Base-by-base conservation (phyloP, 2,797 vertebrate species). In the Sylvilagus floridanus region DNA sequence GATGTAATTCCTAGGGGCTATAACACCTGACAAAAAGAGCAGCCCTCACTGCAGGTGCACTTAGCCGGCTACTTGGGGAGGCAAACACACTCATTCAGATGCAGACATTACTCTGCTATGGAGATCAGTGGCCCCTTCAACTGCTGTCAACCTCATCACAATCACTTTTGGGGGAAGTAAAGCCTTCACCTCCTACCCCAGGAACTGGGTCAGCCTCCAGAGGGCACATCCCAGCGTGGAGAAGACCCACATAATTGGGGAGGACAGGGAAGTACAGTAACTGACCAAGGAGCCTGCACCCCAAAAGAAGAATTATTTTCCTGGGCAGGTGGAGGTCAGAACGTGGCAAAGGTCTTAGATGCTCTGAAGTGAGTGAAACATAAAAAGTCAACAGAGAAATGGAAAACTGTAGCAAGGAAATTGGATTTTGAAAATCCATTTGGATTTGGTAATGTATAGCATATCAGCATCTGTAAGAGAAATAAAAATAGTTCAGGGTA, bases 391-490 rank as follows among this genome's bases (percentile, higher is more conserved):
- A 97, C 93, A 91, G 85, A 95, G 93, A 95, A 97, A 97, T 93
- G 89, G 96, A 95, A 97, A 97, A 97, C 37, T 85, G 95, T 93
- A 97, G 86, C 91, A 88, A 97, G 94, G 96, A 97, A 97, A 97
- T 95, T 97, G 96, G 97, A 97, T 97, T 97, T 94, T 96, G 94
- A 96, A 97, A 97, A 97, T 97, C 96, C 96, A 97, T 97, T 97
- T 97, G 94, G 94, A 88, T 95, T 96, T 76, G 89, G 97, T 97
- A 97, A 96, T 94, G 84, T 97, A 96, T 95, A 96, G 95, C 84
- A 76, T 94, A 96, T 96, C 97, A 79, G 96, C 89, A 95, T 97
- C 96, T 95, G 89, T 97, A 97, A 93, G 81, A 72, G 87, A 95
- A 93, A 96, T 69, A 93, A 97, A 97, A 95, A 95, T 93, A 94